A percentile compares a stretch with the other conserved stretches of the same genome.
Evolutionary conservation across 1,140 invertebrate genomes (phyloP).

Genomic region (Brachionus plicatilis): DNA sequence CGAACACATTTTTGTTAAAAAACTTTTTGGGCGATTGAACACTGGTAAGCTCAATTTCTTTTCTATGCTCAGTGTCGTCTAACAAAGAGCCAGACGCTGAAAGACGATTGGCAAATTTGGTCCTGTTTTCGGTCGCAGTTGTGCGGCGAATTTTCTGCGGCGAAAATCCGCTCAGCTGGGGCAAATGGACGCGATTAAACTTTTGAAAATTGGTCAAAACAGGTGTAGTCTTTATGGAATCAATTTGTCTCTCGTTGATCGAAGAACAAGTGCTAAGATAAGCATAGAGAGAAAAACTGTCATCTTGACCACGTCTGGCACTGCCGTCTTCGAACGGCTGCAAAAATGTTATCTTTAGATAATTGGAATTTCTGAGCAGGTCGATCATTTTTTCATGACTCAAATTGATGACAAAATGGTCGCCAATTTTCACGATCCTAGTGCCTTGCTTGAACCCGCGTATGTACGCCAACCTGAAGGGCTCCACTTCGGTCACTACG

Average conservation of each 20-base stretch:
- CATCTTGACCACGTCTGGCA: slow-evolving; percentile 56
- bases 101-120: slow-evolving; percentile 41
- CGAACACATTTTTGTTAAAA: slow-evolving; percentile 58
- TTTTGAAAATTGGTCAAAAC: slow-evolving; percentile 25
- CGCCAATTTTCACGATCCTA: slow-evolving; percentile 80
- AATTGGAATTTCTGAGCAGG: slow-evolving; percentile 77
- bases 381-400: slow-evolving; percentile 89
- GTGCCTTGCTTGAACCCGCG: slow-evolving; percentile 82
- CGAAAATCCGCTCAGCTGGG: neutral
- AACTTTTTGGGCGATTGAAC: slow-evolving; percentile 40
- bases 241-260: slow-evolving; percentile 46
- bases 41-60: slow-evolving; percentile 39
- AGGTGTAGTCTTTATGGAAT: slow-evolving; percentile 39
- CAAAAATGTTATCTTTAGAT: slow-evolving; percentile 76
- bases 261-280: slow-evolving; percentile 45
- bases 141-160: slow-evolving; percentile 17
- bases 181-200: neutral
- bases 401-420: slow-evolving; percentile 78
- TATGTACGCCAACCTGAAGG: slow-evolving; percentile 75
- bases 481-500: slow-evolving; percentile 85
- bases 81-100: slow-evolving; percentile 46
- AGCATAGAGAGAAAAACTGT: neutral
- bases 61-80: slow-evolving; percentile 24
- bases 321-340: slow-evolving; percentile 67
- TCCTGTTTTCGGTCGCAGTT: neutral